These are phyloP conservation scores for Oriolus oriolus DNA, from an alignment of 2,113 vertebrate species.

Conservation along the genomic window DNA sequence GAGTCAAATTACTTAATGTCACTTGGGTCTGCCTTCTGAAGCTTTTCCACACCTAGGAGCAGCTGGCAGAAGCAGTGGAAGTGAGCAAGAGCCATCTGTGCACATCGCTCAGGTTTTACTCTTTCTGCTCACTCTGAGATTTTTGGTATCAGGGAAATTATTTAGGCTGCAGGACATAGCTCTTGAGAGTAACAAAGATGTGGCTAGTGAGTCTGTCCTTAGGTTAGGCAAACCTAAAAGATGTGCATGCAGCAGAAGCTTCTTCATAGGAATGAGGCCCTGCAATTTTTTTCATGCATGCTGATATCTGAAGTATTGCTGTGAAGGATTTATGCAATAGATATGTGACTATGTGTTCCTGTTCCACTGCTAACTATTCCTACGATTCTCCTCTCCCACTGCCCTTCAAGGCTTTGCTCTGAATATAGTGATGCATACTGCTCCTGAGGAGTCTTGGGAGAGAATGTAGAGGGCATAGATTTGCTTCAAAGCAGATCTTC, in stretches of 20 bases:
- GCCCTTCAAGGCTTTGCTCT: background rate
- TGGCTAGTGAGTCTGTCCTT: background rate
- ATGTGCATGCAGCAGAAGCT: background rate
- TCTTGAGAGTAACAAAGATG: background rate
- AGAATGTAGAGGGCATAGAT: constrained; percentile 13
- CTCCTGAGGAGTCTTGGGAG: constrained; percentile 16
- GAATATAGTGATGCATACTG: background rate
- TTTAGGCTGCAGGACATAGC: background rate
- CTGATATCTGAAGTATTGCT: background rate
- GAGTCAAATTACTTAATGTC: background rate
- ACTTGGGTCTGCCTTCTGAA: background rate
- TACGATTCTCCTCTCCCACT: background rate
- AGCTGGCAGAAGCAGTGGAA: background rate
- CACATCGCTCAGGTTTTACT: background rate
- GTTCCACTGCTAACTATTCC: background rate
- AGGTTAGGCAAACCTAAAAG: background rate
- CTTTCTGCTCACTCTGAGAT: background rate
- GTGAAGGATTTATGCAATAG: background rate
- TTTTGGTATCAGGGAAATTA: background rate
- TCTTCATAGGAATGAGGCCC: background rate
- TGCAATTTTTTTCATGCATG: background rate
- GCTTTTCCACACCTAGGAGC: background rate
- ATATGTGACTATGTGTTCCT: background rate
- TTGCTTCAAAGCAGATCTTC: constrained; percentile 68
- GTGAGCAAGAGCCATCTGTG: background rate